Evolutionary conservation across 2,113 vertebrate genomes (phyloP).

Genomic region (Corythaixoides concolor): DNA sequence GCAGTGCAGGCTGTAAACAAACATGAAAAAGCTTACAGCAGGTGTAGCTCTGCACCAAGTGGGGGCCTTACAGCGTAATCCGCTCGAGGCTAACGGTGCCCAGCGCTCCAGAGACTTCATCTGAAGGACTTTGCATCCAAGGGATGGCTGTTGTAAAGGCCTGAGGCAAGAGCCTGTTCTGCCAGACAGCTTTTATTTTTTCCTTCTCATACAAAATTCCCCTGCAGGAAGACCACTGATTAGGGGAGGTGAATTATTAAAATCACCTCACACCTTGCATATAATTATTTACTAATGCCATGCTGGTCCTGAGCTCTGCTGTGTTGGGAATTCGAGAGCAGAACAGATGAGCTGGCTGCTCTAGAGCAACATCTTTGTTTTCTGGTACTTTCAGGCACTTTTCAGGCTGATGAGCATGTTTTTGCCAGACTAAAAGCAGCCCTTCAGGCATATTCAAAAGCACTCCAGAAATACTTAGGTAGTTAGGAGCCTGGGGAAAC

Average conservation of each 20-base stretch:
- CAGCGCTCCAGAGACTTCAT: accelerated
- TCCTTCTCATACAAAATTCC: neutral
- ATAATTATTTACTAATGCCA: neutral
- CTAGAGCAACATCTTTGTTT: neutral
- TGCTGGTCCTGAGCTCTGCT: neutral
- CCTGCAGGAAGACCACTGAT: neutral
- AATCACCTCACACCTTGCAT: neutral
- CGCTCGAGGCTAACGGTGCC: neutral
- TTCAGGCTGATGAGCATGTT: accelerated
- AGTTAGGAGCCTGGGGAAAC: neutral
- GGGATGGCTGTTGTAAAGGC: neutral
- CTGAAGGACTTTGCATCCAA: neutral
- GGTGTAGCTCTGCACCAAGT: neutral
- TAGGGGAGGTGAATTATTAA: neutral
- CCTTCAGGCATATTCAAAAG: neutral
- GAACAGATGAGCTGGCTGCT: neutral
- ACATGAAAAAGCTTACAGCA: neutral
- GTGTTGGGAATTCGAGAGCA: neutral
- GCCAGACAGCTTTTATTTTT: neutral
- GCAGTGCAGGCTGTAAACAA: neutral
- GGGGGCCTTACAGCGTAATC: neutral
- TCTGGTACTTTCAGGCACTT: neutral
- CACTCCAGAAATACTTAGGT: neutral
- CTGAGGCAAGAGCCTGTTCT: neutral
- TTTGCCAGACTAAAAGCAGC: neutral